A percentile compares a stretch with the other conserved stretches of the same genome.
Evolutionary conservation across 2,888 invertebrate genomes (phyloP).

Genomic region (Zele albiditarsus): DNA sequence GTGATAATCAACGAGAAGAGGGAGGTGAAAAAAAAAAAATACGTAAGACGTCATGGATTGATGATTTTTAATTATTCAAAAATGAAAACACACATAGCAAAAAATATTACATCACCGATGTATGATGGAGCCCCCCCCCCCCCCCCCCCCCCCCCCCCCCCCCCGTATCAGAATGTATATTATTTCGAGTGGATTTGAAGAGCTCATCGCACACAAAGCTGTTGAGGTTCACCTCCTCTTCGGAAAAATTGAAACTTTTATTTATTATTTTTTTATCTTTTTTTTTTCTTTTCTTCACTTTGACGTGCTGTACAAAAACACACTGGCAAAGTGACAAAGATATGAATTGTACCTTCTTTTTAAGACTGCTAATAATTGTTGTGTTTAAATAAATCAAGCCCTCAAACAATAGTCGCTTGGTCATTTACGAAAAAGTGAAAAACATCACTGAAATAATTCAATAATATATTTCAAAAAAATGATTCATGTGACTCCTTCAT

Average conservation of each 20-base stretch:
- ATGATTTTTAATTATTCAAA: neutral
- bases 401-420: neutral
- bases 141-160: neutral
- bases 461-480: neutral
- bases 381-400: constrained; percentile 59
- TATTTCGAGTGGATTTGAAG: neutral
- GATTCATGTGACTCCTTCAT: neutral
- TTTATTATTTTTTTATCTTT: constrained; percentile 28
- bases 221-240: constrained; percentile 1
- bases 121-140: neutral
- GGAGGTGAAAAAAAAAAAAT: constrained; percentile 1
- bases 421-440: neutral
- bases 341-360: constrained; percentile 63
- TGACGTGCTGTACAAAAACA: neutral
- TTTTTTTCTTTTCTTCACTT: neutral
- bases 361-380: constrained; percentile 63
- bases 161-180: neutral
- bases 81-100: neutral
- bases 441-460: neutral
- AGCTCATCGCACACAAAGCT: neutral
- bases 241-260: neutral
- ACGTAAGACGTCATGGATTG: neutral
- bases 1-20: constrained; percentile 16
- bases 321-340: neutral
- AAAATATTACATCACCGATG: neutral